These are phyloP conservation scores for Polia nebulosa DNA, from an alignment of 2,888 invertebrate genomes.

Conservation along the genomic window DNA sequence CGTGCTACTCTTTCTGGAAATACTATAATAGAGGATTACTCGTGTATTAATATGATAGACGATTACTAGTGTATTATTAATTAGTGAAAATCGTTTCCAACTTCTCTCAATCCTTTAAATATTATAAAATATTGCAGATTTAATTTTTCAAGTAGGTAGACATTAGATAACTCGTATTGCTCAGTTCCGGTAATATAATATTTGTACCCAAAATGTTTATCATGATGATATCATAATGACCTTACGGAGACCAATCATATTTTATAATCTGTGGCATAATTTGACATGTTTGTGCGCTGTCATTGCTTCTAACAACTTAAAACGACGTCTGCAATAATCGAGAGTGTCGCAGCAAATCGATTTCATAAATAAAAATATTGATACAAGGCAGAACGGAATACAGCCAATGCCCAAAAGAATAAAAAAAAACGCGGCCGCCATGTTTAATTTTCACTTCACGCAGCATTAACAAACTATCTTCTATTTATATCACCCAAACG, in stretches of 20 bases:
- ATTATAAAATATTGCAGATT: no score
- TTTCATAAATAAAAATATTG: conserved; percentile 26
- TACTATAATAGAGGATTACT: no score
- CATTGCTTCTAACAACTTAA: conserved; percentile 46
- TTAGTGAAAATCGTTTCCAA: neutral
- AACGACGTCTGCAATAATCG: conserved; percentile 9
- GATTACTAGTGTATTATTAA: no score
- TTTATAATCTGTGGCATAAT: conserved; percentile 57
- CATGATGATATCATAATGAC: conserved; percentile 56
- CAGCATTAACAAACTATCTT: conserved; percentile 76
- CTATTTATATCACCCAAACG: conserved; percentile 78
- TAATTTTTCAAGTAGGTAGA: neutral
- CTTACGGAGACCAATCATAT: conserved; percentile 40
- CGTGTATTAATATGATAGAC: no score
- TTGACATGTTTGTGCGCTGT: conserved; percentile 29
- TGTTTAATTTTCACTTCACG: conserved; percentile 81
- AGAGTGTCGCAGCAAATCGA: conserved; percentile 31
- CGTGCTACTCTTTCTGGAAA: neutral
- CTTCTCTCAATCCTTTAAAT: neutral
- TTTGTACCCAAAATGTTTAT: conserved; percentile 41
- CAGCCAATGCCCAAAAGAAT: conserved; percentile 2
- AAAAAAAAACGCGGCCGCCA: conserved; percentile 45
- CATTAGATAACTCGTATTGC: conserved; percentile 10
- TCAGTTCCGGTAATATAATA: conserved; percentile 38
- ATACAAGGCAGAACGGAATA: conserved; percentile 38